Evolutionary conservation across 1,140 invertebrate species (phyloP).

Genomic region (Bilobella aurantiaca): DNA sequence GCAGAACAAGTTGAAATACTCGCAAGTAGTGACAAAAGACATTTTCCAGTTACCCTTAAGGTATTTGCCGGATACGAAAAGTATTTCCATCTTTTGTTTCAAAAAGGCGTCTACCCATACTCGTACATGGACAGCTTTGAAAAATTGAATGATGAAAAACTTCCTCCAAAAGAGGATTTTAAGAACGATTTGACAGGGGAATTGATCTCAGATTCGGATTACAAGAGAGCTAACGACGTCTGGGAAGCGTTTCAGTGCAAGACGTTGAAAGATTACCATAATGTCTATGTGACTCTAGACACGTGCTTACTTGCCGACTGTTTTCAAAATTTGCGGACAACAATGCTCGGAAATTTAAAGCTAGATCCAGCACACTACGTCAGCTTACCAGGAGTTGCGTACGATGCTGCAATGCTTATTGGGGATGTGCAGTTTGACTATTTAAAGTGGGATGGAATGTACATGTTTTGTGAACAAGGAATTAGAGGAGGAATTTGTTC

Average conservation of each 20-base stretch:
- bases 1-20: neutral
- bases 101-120: neutral
- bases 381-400: neutral
- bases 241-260: constrained; percentile 14
- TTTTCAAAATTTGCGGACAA: constrained; percentile 36
- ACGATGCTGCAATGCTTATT: neutral
- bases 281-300: constrained; percentile 34
- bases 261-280: constrained; percentile 33
- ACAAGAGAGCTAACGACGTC: constrained; percentile 6
- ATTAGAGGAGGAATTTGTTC: constrained; percentile 36
- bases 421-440: constrained; percentile 38
- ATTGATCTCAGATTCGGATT: constrained; percentile 9
- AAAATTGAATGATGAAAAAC: neutral
- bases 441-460: constrained; percentile 42
- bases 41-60: neutral
- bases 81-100: neutral
- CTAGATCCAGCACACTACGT: constrained; percentile 32
- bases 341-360: constrained; percentile 26
- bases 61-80: neutral
- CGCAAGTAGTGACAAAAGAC: neutral
- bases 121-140: neutral
- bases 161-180: constrained; percentile 34
- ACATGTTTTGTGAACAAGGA: constrained; percentile 39
- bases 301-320: constrained; percentile 33
- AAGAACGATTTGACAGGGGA: constrained; percentile 25